A percentile compares a stretch with the other conserved stretches of the same genome.
phyloP scores from a whole-genome alignment of 2,888 invertebrate genomes.

The Caenorhabditis sulstoni region DNA sequence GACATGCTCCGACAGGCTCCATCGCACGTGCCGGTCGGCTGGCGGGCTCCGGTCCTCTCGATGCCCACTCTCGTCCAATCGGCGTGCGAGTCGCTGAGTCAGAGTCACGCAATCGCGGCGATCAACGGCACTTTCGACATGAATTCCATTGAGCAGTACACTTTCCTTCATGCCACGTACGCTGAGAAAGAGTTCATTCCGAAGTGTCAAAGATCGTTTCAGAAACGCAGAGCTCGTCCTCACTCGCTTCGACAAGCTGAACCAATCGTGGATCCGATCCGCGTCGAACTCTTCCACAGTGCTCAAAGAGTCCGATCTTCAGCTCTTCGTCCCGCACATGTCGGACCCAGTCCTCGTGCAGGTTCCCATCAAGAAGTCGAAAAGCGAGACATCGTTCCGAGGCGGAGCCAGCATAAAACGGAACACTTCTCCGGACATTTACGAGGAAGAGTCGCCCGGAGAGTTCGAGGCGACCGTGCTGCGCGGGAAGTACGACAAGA shows the following conservation, averaged over 20 bases:
- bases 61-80: conserved; percentile 72
- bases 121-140: conserved; percentile 57
- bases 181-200: not conserved
- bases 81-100: conserved; percentile 64
- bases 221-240: conserved; percentile 73
- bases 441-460: conserved; percentile 33
- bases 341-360: conserved; percentile 28
- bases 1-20: conserved; percentile 74
- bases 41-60: conserved; percentile 69
- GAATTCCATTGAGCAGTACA: conserved; percentile 48
- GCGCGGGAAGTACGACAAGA: conserved; percentile 48
- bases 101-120: conserved; percentile 59
- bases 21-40: conserved; percentile 73
- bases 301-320: conserved; percentile 54
- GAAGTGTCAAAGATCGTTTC: not conserved
- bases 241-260: conserved; percentile 72
- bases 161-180: conserved; percentile 65
- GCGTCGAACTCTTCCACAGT: conserved; percentile 41
- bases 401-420: conserved; percentile 15
- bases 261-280: conserved; percentile 64
- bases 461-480: conserved; percentile 44
- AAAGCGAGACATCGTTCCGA: conserved; percentile 37
- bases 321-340: conserved; percentile 51
- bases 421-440: conserved; percentile 30
- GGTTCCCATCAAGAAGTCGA: conserved; percentile 39